Conservation (phyloP, 2,797 vertebrate species). For the Presbytis comata region DNA sequence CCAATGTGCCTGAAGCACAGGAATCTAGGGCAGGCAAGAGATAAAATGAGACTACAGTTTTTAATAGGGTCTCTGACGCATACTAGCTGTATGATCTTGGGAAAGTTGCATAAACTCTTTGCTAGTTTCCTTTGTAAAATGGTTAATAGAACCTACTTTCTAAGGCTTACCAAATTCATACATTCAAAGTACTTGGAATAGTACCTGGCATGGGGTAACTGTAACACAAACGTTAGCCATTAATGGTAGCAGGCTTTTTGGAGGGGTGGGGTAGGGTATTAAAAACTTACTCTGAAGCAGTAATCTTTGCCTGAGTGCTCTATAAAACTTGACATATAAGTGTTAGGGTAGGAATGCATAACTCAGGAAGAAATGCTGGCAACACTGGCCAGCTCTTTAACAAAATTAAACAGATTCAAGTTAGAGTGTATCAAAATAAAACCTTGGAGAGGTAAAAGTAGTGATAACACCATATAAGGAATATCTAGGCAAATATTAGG, state of each 20-base stretch:
- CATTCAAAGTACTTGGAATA: background rate
- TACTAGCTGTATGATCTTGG: background rate
- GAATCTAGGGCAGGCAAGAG: background rate
- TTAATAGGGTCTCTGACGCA: background rate
- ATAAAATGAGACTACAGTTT: background rate
- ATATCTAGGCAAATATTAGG: background rate
- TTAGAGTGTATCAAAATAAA: background rate
- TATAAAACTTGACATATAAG: background rate
- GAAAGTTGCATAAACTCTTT: background rate
- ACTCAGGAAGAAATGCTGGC: background rate
- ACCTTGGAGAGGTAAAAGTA: background rate
- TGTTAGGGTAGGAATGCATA: background rate
- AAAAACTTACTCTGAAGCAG: background rate
- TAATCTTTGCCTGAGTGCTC: background rate
- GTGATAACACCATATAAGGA: background rate
- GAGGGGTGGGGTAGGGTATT: background rate
- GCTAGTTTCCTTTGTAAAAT: background rate
- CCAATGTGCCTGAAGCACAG: background rate
- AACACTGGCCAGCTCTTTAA: background rate
- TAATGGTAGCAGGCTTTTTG: background rate
- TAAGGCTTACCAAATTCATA: background rate
- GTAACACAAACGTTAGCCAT: background rate
- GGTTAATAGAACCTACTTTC: background rate
- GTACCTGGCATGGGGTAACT: background rate
- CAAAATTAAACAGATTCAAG: background rate